These are phyloP conservation scores for Falco columbarius DNA, from an alignment of 2,797 vertebrate species.

Conservation along the genomic window DNA sequence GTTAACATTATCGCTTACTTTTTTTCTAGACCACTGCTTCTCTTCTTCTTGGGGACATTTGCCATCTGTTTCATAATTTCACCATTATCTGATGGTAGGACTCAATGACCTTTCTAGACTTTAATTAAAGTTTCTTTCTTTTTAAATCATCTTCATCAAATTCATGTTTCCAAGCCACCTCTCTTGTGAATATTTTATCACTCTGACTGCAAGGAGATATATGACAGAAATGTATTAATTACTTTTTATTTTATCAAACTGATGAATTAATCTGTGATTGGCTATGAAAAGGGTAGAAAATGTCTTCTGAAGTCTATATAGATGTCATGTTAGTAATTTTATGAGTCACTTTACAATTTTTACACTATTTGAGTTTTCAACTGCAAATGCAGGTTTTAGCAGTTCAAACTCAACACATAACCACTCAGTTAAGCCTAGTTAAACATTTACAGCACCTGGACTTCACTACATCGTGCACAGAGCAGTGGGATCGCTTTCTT, in stretches of 20 bases:
- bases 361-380: slow-evolving; percentile 18
- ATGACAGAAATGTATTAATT: slow-evolving; percentile 68
- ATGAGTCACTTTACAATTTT: slow-evolving; percentile 24
- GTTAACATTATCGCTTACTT: not conserved
- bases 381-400: not conserved
- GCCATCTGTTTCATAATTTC: slow-evolving; percentile 72
- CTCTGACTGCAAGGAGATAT: slow-evolving; percentile 55
- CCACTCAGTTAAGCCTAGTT: not conserved
- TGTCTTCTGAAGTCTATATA: slow-evolving; percentile 21
- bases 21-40: slow-evolving; percentile 51
- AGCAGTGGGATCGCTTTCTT: not conserved
- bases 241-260: slow-evolving; percentile 64
- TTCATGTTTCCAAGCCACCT: slow-evolving; percentile 66
- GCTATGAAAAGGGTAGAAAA: slow-evolving; percentile 48
- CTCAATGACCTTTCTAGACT: slow-evolving; percentile 73
- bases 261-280: slow-evolving; percentile 57
- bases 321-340: slow-evolving; percentile 24
- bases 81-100: slow-evolving; percentile 67
- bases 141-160: slow-evolving; percentile 73
- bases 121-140: slow-evolving; percentile 79
- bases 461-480: not conserved
- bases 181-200: slow-evolving; percentile 68
- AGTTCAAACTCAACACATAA: not conserved
- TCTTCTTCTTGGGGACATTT: slow-evolving; percentile 66
- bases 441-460: not conserved